Conservation (phyloP, 1,140 invertebrate species). For the Rhynchophorus ferrugineus region DNA sequence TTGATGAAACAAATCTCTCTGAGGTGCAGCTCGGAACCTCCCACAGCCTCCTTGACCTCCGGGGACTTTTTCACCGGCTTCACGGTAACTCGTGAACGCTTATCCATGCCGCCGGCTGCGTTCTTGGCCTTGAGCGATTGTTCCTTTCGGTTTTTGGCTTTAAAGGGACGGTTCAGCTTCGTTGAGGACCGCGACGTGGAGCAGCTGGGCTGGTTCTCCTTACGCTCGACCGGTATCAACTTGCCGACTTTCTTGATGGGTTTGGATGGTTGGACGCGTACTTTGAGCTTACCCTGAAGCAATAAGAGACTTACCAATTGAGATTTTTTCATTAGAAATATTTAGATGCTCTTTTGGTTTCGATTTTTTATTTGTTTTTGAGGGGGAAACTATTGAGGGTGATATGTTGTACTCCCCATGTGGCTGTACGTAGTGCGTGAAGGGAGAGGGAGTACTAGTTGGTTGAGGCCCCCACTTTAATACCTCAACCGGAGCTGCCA, state of each 20-base stretch:
- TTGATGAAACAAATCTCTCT: constrained; percentile 37
- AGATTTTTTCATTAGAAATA: constrained; percentile 13
- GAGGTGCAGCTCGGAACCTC: constrained; percentile 23
- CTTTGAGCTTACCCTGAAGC: constrained; percentile 32
- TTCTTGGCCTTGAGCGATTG: constrained; percentile 28
- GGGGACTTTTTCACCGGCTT: constrained; percentile 14
- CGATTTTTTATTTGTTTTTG: too few species aligned
- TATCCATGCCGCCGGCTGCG: constrained; percentile 11
- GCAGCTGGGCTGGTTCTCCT: constrained; percentile 36
- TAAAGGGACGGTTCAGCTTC: constrained; percentile 25
- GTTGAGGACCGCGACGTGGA: constrained; percentile 20
- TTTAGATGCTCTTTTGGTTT: constrained; percentile 2
- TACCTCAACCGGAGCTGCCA: constrained; percentile 16
- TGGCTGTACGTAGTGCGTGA: not conserved
- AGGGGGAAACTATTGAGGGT: too few species aligned
- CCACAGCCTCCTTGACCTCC: constrained; percentile 9
- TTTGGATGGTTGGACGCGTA: not conserved
- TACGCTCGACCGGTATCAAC: constrained; percentile 28
- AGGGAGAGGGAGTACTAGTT: not conserved
- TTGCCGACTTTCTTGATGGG: constrained; percentile 11
- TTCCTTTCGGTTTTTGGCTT: constrained; percentile 26
- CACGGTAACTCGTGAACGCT: constrained; percentile 8
- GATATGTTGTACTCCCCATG: too few species aligned
- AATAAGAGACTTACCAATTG: constrained; percentile 34
- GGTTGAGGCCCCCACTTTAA: constrained; percentile 6